A percentile compares a stretch with the other conserved stretches of the same genome.
Conservation (phyloP, 2,113 vertebrate species). For the Macquaria australasica region DNA sequence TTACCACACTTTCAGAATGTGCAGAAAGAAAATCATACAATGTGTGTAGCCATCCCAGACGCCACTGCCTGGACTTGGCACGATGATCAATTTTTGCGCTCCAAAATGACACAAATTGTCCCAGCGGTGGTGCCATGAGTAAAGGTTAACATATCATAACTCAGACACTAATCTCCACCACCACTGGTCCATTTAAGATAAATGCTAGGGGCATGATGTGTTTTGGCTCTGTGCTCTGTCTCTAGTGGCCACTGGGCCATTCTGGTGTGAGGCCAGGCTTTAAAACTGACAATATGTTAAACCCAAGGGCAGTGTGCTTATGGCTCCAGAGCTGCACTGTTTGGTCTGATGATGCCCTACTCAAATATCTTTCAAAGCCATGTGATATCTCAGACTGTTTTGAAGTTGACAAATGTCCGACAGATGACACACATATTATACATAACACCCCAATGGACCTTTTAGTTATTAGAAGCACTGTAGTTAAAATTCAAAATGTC, state of each 20-base stretch:
- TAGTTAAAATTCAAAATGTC: not conserved
- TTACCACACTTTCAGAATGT: not conserved
- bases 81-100: slow-evolving; percentile 21
- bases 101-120: slow-evolving; percentile 35
- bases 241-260: slow-evolving; percentile 29
- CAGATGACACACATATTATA: not conserved
- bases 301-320: slow-evolving; percentile 16
- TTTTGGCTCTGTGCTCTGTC: slow-evolving; percentile 40
- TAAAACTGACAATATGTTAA: slow-evolving; percentile 41
- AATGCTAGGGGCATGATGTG: slow-evolving; percentile 32
- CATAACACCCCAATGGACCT: not conserved
- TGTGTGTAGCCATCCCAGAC: not conserved
- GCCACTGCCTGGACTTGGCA: not conserved
- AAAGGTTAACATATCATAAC: slow-evolving; percentile 49
- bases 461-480: not conserved
- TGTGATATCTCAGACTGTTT: not conserved
- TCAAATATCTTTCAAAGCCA: slow-evolving; percentile 5
- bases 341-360: not conserved
- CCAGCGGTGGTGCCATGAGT: slow-evolving; percentile 28
- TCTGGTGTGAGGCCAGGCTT: slow-evolving; percentile 51
- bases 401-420: not conserved
- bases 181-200: slow-evolving; percentile 22
- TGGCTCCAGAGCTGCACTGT: not conserved
- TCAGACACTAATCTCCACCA: slow-evolving; percentile 27
- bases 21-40: not conserved